These are phyloP conservation scores for Paramormyrops hopkinsi DNA, from an alignment of 2,797 vertebrate genomes.

Conservation along the genomic window DNA sequence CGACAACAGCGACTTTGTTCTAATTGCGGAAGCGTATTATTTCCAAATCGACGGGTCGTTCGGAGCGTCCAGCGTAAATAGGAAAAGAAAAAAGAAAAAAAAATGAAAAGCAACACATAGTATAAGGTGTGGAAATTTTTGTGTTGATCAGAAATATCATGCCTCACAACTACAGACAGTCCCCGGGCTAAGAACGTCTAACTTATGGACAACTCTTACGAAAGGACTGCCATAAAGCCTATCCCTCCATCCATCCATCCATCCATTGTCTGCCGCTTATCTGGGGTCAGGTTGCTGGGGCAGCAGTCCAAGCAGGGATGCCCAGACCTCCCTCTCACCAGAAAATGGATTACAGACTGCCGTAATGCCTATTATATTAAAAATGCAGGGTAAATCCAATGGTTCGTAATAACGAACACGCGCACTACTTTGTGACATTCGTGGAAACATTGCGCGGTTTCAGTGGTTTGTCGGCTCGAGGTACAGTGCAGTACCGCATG, in stretches of 20 bases:
- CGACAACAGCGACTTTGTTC: not conserved
- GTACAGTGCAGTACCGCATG: not conserved
- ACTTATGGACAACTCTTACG: not conserved
- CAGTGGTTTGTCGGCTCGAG: not conserved
- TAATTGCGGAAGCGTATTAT: not conserved
- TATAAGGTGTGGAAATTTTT: not conserved
- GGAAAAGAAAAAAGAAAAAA: not conserved
- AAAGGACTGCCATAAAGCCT: not conserved
- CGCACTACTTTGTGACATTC: not conserved
- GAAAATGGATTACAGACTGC: not conserved
- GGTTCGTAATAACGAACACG: not conserved
- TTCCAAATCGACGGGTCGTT: not conserved
- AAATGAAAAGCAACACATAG: not conserved
- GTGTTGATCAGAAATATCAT: not conserved
- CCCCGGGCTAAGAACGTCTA: not conserved
- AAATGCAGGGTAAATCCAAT: not conserved
- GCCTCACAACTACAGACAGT: not conserved
- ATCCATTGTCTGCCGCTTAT: not conserved
- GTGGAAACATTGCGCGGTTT: not conserved
- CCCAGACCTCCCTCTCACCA: not conserved
- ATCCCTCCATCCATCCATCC: not conserved
- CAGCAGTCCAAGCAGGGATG: not conserved
- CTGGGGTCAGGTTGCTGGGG: not conserved
- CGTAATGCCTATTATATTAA: not conserved
- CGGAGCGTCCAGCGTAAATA: not conserved